Evolutionary conservation across 2,113 vertebrate genomes (phyloP).

Genomic region (Oncorhynchus nerka): DNA sequence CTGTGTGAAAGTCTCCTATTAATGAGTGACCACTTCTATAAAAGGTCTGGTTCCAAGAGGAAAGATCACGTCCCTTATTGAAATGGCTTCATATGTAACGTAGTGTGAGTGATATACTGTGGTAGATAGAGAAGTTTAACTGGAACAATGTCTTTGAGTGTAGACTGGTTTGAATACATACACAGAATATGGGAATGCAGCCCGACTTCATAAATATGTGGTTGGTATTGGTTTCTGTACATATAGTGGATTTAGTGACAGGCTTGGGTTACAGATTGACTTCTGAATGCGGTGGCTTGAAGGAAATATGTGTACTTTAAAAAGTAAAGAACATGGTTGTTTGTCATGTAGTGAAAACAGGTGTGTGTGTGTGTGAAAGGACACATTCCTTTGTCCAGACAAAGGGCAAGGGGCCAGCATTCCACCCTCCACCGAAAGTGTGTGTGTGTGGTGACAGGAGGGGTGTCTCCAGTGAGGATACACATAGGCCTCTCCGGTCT

Average conservation of each 20-base stretch:
- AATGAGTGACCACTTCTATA: slow-evolving; percentile 50
- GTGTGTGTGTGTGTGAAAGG: slow-evolving; percentile 3
- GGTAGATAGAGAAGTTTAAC: not conserved
- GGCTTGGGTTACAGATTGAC: not conserved
- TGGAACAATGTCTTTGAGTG: not conserved
- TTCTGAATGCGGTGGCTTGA: not conserved
- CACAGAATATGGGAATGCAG: not conserved
- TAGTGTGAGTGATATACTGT: not conserved
- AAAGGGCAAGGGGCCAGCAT: slow-evolving; percentile 35
- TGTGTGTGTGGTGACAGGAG: not conserved
- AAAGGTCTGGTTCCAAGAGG: slow-evolving; percentile 21
- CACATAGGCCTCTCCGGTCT: not conserved
- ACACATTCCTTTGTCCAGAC: slow-evolving; percentile 50
- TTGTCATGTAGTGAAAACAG: slow-evolving; percentile 49
- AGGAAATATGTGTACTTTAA: slow-evolving; percentile 8
- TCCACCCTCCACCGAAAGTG: not conserved
- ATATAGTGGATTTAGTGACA: not conserved
- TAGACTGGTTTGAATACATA: not conserved
- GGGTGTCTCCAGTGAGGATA: slow-evolving; percentile 17
- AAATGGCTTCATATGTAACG: not conserved
- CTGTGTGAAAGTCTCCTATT: slow-evolving; percentile 40
- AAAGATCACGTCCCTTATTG: slow-evolving; percentile 17
- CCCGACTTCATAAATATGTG: too few relatives aligned
- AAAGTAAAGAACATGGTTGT: not conserved
- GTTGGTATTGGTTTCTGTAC: not conserved